Base-by-base conservation (phyloP, 2,113 vertebrate species). In the Vidua chalybeata region DNA sequence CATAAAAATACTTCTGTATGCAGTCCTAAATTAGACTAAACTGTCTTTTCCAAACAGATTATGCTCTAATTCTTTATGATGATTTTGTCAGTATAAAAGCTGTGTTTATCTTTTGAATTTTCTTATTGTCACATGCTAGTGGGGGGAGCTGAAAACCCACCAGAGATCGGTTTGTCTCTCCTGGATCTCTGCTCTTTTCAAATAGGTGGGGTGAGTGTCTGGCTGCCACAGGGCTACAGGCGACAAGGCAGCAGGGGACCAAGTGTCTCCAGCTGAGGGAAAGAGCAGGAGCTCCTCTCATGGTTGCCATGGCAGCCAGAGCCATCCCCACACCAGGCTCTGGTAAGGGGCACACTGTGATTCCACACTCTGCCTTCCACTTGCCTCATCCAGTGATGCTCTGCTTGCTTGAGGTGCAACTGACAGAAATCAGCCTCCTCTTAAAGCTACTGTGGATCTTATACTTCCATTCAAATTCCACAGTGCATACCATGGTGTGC, bases 231-330 rank as follows among this genome's bases (percentile, higher is more conserved):
- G 58, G 64, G 92, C 93, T 21, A 7, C 27, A 0, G 90, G 92
- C 22, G 0, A 79, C 64, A 59, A 64, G 71, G 35, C 94, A 86
- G 87, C 55, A 37, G 76, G 79, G 51, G 62, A 45, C 83, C 76
- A 72, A 79, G 45, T 17, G 31, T 80, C 75, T 88, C 33, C 45
- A 61, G 41, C 1, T 4, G 41, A 87, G 83, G 83, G 48, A 75
- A 90, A 64, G 87, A 80, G 55, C 46, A 13, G 63, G 52, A 74
- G 46, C 11, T 30, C 55, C 45, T 77, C 72, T 63, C 3, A 1
- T n/a, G 64, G 92, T 94, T 95, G 78, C 76, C 90, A 92, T 89
- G 90, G 76, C 82, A 84, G 79, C 51, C 75, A 43, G 66, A 93
- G 33, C 61, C 48, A 81, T 59, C 69, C 45, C 75, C 69, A 68